Percentiles rank a stretch among this genome's conserved stretches.
Conservation (phyloP, 2,113 vertebrate species). For the Athene noctua region DNA sequence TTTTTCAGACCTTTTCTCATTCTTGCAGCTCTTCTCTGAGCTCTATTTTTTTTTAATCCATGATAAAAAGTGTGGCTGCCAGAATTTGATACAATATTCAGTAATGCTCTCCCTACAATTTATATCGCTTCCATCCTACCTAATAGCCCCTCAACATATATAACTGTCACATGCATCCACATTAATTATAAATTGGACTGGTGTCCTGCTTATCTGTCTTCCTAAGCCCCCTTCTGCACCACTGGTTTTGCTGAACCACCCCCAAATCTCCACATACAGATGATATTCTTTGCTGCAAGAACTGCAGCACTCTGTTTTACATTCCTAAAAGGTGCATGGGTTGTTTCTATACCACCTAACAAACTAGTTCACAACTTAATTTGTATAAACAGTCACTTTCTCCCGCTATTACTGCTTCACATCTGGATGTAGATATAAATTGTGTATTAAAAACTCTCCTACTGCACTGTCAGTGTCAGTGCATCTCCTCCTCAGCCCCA, state of each 20-base stretch:
- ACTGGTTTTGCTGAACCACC: neutral
- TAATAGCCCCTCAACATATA: neutral
- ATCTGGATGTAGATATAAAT: neutral
- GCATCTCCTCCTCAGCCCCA: neutral
- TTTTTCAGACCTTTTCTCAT: constrained; percentile 17
- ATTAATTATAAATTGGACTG: neutral
- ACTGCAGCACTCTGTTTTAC: neutral
- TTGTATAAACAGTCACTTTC: neutral
- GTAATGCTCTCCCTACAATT: neutral
- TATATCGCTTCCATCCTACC: neutral
- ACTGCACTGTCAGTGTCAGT: neutral
- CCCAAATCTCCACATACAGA: neutral
- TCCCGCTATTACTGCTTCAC: neutral
- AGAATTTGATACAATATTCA: constrained; percentile 13
- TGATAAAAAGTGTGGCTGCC: constrained; percentile 33
- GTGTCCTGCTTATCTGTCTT: neutral
- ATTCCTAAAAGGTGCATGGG: neutral
- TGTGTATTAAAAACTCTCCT: neutral
- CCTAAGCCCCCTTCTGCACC: neutral
- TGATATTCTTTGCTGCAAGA: neutral
- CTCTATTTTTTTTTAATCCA: constrained; percentile 36
- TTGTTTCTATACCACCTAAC: neutral
- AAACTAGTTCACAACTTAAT: too few relatives aligned
- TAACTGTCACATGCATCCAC: neutral
- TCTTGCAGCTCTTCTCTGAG: constrained; percentile 48